These are phyloP conservation scores for Sesia apiformis DNA, from an alignment of 2,888 invertebrate species.

Conservation along the genomic window DNA sequence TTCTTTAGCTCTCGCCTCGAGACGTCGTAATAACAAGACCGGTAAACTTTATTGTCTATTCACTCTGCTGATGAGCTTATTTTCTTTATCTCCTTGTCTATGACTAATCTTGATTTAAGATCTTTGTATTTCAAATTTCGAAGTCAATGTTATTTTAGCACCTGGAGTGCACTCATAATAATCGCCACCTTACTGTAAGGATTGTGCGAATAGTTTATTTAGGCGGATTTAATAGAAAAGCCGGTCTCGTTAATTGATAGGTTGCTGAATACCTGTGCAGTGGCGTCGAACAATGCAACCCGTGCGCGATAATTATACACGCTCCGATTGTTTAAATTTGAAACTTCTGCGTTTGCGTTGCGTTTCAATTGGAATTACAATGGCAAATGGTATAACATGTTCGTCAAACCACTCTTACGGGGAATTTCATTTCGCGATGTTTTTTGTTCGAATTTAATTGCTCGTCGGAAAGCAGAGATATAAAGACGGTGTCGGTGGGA, in stretches of 20 bases:
- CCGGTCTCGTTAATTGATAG: constrained; percentile 49
- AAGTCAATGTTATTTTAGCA: constrained; percentile 53
- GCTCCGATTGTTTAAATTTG: constrained; percentile 68
- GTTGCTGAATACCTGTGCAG: constrained; percentile 64
- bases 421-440: constrained; percentile 52
- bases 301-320: constrained; percentile 45
- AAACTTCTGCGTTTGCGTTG: constrained; percentile 63
- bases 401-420: constrained; percentile 44
- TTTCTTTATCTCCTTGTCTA: constrained; percentile 50
- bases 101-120: constrained; percentile 57
- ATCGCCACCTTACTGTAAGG: constrained; percentile 18
- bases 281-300: constrained; percentile 61
- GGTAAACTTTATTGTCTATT: constrained; percentile 61
- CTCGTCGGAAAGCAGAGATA: constrained; percentile 51
- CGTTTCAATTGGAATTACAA: constrained; percentile 43
- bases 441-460: constrained; percentile 60
- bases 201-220: constrained; percentile 47
- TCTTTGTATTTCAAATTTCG: constrained; percentile 22
- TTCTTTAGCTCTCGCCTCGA: constrained; percentile 47
- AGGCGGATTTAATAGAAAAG: constrained; percentile 49
- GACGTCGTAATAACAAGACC: constrained; percentile 51
- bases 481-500: constrained; percentile 53
- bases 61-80: constrained; percentile 60
- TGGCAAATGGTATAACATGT: constrained; percentile 22
- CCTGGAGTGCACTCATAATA: constrained; percentile 21